phyloP scores from a whole-genome alignment of 2,888 invertebrate species.

The Polymixis lichenea region DNA sequence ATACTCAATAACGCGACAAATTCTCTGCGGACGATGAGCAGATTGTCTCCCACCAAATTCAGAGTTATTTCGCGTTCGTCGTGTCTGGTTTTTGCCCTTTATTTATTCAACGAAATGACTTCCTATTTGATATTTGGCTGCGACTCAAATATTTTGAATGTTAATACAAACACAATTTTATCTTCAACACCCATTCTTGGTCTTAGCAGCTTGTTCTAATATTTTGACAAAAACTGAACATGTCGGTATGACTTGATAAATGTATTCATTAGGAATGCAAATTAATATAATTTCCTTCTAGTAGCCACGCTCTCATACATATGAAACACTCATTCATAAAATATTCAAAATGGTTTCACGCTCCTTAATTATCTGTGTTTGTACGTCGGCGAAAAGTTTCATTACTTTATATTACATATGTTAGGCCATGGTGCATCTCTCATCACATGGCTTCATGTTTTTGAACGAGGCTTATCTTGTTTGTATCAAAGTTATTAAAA shows the following conservation, averaged over 20 bases:
- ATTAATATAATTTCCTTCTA: constrained; percentile 86
- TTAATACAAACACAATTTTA: constrained; percentile 56
- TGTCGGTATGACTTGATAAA: constrained; percentile 72
- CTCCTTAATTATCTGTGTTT: constrained; percentile 89
- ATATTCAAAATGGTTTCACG: constrained; percentile 90
- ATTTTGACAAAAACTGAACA: constrained; percentile 60
- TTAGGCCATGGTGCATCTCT: constrained; percentile 45
- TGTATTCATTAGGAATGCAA: constrained; percentile 86
- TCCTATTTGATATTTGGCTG: constrained; percentile 63
- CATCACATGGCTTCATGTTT: neutral
- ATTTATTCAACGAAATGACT: constrained; percentile 57
- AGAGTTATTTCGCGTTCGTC: constrained; percentile 34
- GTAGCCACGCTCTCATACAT: constrained; percentile 88
- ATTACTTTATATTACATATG: constrained; percentile 69
- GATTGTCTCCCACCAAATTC: constrained; percentile 50
- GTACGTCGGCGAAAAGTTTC: constrained; percentile 83
- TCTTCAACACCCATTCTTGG: constrained; percentile 36
- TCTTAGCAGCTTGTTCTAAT: constrained; percentile 41
- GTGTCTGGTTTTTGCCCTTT: constrained; percentile 57
- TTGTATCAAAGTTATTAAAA: neutral
- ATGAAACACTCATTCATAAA: constrained; percentile 87
- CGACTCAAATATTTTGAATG: constrained; percentile 59
- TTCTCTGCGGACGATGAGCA: constrained; percentile 56
- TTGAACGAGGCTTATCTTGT: neutral
- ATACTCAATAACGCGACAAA: constrained; percentile 59